Percentiles rank a stretch among this genome's conserved stretches.
Evolutionary conservation across 2,888 invertebrate genomes (phyloP).

Genomic region (Eupithecia insigniata): DNA sequence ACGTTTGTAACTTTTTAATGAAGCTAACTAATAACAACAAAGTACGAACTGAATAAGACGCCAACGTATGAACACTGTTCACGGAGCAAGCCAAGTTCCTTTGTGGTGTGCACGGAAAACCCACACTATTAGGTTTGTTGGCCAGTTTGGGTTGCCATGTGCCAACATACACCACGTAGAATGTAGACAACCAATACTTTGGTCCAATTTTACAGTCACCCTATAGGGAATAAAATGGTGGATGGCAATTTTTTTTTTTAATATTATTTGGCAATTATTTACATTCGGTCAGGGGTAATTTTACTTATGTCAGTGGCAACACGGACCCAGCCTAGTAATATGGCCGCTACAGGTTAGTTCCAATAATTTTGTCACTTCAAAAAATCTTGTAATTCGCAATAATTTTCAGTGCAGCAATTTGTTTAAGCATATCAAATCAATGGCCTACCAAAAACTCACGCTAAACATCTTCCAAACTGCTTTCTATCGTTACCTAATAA

Average conservation of each 20-base stretch:
- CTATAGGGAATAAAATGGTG: neutral
- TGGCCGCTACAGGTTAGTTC: conserved; percentile 90
- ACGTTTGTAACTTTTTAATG: too few relatives aligned
- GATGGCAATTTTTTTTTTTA: neutral
- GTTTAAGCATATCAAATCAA: conserved; percentile 50
- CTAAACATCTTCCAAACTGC: conserved; percentile 42
- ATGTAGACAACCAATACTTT: too few relatives aligned
- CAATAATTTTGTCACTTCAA: conserved; percentile 82
- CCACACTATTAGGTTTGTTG: too few relatives aligned
- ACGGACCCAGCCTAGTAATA: conserved; percentile 85
- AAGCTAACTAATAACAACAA: too few relatives aligned
- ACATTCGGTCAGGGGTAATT: conserved; percentile 37
- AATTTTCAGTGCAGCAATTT: conserved; percentile 47
- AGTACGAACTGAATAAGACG: too few relatives aligned
- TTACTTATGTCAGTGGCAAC: conserved; percentile 69
- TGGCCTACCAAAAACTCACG: conserved; percentile 49
- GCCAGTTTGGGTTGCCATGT: too few relatives aligned
- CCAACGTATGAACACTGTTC: too few relatives aligned
- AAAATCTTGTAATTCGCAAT: conserved; percentile 56
- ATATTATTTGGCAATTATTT: conserved; percentile 2
- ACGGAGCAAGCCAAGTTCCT: too few relatives aligned
- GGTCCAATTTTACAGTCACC: too few relatives aligned
- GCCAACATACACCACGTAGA: too few relatives aligned
- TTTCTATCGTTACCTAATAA: conserved; percentile 68
- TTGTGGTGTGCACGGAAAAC: too few relatives aligned